Percentiles rank a stretch among this genome's conserved stretches.
These are phyloP conservation scores for Syritta pipiens DNA, from an alignment of 2,888 invertebrate genomes.

Conservation along the genomic window DNA sequence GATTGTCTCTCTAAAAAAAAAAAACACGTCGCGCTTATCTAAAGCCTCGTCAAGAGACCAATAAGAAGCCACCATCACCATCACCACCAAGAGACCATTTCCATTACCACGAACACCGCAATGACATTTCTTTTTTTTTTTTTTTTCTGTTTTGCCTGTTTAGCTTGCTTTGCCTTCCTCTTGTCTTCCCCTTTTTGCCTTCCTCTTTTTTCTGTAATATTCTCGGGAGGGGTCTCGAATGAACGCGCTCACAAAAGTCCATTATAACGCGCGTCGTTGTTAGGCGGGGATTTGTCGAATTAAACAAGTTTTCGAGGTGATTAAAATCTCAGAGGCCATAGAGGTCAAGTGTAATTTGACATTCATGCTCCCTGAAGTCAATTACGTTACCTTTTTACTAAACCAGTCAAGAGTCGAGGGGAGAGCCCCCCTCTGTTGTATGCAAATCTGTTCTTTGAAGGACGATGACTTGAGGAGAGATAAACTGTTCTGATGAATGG, in stretches of 20 bases:
- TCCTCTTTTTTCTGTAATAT: neutral
- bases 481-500: conserved; percentile 57
- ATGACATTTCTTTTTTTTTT: conserved; percentile 5
- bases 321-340: conserved; percentile 3
- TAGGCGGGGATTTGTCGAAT: neutral
- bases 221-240: conserved; percentile 3
- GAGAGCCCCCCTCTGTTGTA: too few relatives aligned
- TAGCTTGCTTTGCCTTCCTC: too few relatives aligned
- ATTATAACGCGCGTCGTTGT: neutral
- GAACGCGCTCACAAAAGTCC: too few relatives aligned
- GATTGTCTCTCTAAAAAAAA: too few relatives aligned
- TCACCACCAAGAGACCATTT: neutral
- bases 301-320: neutral
- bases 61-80: neutral
- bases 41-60: neutral
- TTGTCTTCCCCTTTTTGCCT: too few relatives aligned
- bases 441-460: conserved; percentile 27
- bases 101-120: neutral
- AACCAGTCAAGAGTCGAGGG: too few relatives aligned
- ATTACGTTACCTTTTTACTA: conserved; percentile 3
- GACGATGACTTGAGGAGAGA: conserved; percentile 58
- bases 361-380: neutral
- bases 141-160: too few relatives aligned
- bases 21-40: too few relatives aligned
- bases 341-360: neutral